These are phyloP conservation scores for Scalopus aquaticus DNA, from an alignment of 2,113 vertebrate genomes.

Conservation along the genomic window DNA sequence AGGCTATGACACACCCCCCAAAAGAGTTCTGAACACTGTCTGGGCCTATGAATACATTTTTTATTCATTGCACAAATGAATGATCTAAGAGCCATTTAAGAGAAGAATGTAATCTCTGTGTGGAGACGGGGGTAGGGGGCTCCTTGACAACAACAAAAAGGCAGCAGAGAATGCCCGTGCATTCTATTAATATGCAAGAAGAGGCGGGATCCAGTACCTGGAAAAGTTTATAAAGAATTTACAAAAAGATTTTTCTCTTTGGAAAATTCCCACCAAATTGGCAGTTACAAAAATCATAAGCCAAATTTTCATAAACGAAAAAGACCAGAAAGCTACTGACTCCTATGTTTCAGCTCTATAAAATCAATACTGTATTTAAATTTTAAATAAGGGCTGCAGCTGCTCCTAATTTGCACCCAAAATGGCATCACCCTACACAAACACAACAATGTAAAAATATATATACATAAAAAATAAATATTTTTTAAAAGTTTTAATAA, in stretches of 20 bases:
- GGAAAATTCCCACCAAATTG: slow-evolving; percentile 50
- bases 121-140: slow-evolving; percentile 69
- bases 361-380: background rate
- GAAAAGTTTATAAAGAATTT: slow-evolving; percentile 71
- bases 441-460: background rate
- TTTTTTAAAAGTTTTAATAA: background rate
- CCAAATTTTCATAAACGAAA: slow-evolving; percentile 19
- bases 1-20: background rate
- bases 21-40: slow-evolving; percentile 71
- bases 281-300: slow-evolving; percentile 38
- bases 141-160: slow-evolving; percentile 83
- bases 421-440: background rate
- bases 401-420: slow-evolving; percentile 15
- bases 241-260: slow-evolving; percentile 68
- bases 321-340: slow-evolving; percentile 31
- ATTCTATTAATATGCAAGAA: slow-evolving; percentile 76
- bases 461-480: background rate
- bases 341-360: background rate
- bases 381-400: background rate
- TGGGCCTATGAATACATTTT: slow-evolving; percentile 76
- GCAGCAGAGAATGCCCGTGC: slow-evolving; percentile 76
- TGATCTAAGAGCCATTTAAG: slow-evolving; percentile 78
- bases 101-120: slow-evolving; percentile 82
- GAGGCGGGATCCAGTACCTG: slow-evolving; percentile 72
- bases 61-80: slow-evolving; percentile 79